These are phyloP conservation scores for Morpho achilles DNA, from an alignment of 2,888 invertebrate species.

Conservation along the genomic window DNA sequence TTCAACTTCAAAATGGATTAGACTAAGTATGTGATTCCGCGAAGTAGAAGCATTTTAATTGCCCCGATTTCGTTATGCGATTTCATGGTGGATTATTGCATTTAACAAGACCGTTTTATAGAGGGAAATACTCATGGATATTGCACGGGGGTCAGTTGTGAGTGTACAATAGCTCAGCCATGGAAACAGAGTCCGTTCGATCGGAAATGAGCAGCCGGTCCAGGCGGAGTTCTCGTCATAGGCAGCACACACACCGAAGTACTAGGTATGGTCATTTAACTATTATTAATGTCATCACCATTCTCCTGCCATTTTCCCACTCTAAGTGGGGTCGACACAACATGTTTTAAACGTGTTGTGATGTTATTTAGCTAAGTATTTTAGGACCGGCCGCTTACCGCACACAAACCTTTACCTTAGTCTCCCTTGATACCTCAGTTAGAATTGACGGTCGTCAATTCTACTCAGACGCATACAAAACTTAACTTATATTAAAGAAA, in stretches of 20 bases:
- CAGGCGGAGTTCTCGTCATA: slow-evolving; percentile 82
- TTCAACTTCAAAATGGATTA: slow-evolving; percentile 32
- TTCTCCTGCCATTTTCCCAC: too few relatives aligned
- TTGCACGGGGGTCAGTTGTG: slow-evolving; percentile 35
- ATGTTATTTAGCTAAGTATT: too few relatives aligned
- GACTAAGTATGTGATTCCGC: slow-evolving; percentile 41
- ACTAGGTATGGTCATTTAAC: slow-evolving; percentile 73
- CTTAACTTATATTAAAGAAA: neutral
- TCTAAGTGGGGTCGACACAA: too few relatives aligned
- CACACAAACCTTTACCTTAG: too few relatives aligned
- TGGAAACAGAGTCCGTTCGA: slow-evolving; percentile 97
- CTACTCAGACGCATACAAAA: too few relatives aligned
- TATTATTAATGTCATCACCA: slow-evolving; percentile 1
- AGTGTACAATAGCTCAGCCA: slow-evolving; percentile 57
- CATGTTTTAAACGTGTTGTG: too few relatives aligned
- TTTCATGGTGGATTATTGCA: slow-evolving; percentile 51
- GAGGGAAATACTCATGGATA: slow-evolving; percentile 58
- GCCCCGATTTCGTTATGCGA: slow-evolving; percentile 51
- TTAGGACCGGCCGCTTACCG: too few relatives aligned
- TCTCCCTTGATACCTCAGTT: too few relatives aligned
- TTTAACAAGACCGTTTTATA: slow-evolving; percentile 32
- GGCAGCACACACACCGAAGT: slow-evolving; percentile 82
- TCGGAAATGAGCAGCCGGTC: slow-evolving; percentile 94
- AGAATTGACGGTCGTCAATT: too few relatives aligned
- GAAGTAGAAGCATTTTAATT: slow-evolving; percentile 65